Evolutionary conservation across 1,140 invertebrate genomes (phyloP), one percentile per base, ranked within the genome.

Genomic region (Drosophila fuyamai): DNA sequence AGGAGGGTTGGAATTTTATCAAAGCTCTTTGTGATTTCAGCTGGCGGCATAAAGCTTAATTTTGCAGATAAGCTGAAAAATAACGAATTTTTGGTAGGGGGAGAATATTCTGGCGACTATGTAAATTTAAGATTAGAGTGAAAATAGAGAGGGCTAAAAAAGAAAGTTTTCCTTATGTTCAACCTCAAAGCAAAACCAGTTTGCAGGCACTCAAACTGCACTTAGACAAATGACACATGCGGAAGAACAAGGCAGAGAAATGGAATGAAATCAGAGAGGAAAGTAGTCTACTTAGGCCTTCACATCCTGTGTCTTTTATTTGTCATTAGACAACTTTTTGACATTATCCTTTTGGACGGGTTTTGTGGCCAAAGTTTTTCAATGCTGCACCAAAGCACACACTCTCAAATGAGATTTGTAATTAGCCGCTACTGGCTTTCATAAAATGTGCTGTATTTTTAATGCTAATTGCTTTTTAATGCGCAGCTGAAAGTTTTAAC

Each of bases 401-500:
- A 29, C 46, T 43, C 44, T 44, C 51, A 71, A 81, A 81, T 75
- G 67, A 44, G 54, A 68, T 72, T 79, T 76, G 82, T 86, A 86
- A 86, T 86, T 86, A 86, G 83, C 57, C 58, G 50, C 61, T 16
- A 55, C 43, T 48, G 76, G 58, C 61, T 72, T 68, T 44, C 62
- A 78, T 59, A 48, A 70, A 71, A 71, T 70, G 44, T 50, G 43
- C 43, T 57, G 43, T 71, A 58, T 81, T 75, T 83, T 70, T 86
- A 76, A 85, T 85, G 82, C 82, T 85, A 85, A 86, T 88, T 88
- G 79, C 66, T 77, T 76, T 86, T 86, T 82, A 86, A 86, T 82
- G 76, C 70, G 60, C 40, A 61, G 57, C 46, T 58, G 71, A 57
- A 89, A 72, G 67, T 89, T 86, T 89, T 73, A 13, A 23, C 56